A percentile compares a stretch with the other conserved stretches of the same genome.
phyloP scores from a whole-genome alignment of 2,797 vertebrate genomes.

The Holocentrus rufus region DNA sequence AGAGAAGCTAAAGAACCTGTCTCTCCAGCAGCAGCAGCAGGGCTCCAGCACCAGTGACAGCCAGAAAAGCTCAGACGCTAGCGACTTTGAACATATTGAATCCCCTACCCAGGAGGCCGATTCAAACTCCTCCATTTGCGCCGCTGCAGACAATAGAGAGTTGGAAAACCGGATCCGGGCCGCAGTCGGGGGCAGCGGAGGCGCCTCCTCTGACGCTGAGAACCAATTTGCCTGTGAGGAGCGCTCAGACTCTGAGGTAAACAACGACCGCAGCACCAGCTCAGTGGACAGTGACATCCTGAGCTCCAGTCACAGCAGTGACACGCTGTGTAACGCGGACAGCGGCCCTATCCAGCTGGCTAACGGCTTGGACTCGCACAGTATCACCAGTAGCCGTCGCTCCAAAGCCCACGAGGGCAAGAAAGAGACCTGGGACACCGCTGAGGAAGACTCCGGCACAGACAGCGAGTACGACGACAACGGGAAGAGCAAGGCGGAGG shows the following conservation, averaged over 20 bases:
- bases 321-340: constrained; percentile 97
- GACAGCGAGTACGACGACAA: constrained; percentile 99
- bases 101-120: constrained; percentile 90
- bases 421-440: constrained; percentile 98
- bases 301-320: constrained; percentile 99
- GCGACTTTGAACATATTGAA: constrained; percentile 96
- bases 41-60: constrained; percentile 91
- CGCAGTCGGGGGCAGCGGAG: constrained; percentile 46
- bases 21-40: constrained; percentile 87
- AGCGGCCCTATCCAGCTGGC: constrained; percentile 90
- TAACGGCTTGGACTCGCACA: constrained; percentile 96
- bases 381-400: constrained; percentile 97
- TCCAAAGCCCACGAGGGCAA: constrained; percentile 98
- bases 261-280: constrained; percentile 98
- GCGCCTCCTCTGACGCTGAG: constrained; percentile 85
- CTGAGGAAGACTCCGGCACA: constrained; percentile 97
- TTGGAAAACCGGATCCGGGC: constrained; percentile 89
- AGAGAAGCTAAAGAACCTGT: constrained; percentile 96
- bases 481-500: constrained; percentile 90
- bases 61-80: constrained; percentile 95
- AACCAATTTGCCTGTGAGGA: constrained; percentile 91
- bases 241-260: constrained; percentile 95
- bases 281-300: constrained; percentile 99
- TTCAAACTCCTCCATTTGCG: constrained; percentile 83
- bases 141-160: constrained; percentile 88